Base-by-base conservation (phyloP, 1,140 invertebrate species). In the Diachasmimorpha longicaudata region DNA sequence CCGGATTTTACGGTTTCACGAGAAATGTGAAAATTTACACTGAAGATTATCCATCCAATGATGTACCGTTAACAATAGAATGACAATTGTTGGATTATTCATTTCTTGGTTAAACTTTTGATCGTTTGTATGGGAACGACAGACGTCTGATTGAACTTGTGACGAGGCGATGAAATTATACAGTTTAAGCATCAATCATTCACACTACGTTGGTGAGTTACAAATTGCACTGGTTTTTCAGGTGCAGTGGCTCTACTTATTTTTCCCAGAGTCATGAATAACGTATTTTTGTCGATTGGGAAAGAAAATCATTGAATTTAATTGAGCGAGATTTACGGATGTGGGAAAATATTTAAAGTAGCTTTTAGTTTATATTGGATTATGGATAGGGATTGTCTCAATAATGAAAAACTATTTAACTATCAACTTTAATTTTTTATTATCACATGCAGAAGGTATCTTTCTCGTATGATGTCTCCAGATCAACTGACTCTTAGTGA, bases 161-260 rank as follows among this genome's bases (percentile, higher is more conserved):
- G 21, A 63, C 8, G 58, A 63, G 14, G 58, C 19, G 19, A 23
- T 63, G 23, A 19, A 63, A 25, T 63, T 63, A 63, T 55, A 55
- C 48, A 55, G 48, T 14, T 19, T 16, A 55, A 55, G 14, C 48
- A 70, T 39, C 16, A 70, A 70, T 70, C 68, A 70, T 70, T 70
- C 36, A 70, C 68, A 70, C 42, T n/a, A 39, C 42, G 42, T 70
- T 46, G 36, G n/a, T n/a, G 10, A 16, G 46, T 23, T 72, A 72
- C 70, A 72, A 72, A 72, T 72, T 55, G 25, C 44, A 37, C 23
- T 19, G 14, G 14, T 52, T 72, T 72, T 72, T 70, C 19, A n/a
- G 9, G 21, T 19, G n/a, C 44, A 5, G 48, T 19, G 6, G 48
- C 19, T 6, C 39, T 42, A 9, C 13, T 11, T 10, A 42, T 42